Evolutionary conservation across 2,797 vertebrate genomes (phyloP).

Genomic region (Cyclopterus lumpus): DNA sequence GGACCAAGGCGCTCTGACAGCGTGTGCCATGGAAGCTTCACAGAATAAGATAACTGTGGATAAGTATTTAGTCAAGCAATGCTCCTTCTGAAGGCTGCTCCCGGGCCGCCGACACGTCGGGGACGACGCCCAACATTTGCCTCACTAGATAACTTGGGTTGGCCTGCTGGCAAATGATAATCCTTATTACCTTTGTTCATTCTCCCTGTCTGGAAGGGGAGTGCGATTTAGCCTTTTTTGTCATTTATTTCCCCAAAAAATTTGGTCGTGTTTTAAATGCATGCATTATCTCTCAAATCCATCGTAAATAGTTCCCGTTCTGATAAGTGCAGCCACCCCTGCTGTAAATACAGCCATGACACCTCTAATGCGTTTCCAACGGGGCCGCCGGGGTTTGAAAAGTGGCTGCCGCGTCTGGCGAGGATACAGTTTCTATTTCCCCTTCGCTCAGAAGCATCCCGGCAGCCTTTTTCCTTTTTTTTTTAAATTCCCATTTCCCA

Average conservation of each 20-base stretch:
- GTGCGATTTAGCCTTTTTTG: constrained; percentile 27
- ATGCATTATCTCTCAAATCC: constrained; percentile 58
- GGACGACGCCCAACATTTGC: constrained; percentile 44
- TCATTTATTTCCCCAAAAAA: neutral
- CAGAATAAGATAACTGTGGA: constrained; percentile 60
- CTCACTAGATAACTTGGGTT: neutral
- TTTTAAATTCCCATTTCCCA: constrained; percentile 62
- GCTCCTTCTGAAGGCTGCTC: constrained; percentile 50
- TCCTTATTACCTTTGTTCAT: constrained; percentile 25
- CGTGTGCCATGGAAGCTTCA: constrained; percentile 57
- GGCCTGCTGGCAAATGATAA: constrained; percentile 1
- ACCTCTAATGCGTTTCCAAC: constrained; percentile 64
- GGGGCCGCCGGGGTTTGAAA: constrained; percentile 52
- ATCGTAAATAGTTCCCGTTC: constrained; percentile 49
- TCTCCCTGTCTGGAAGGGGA: constrained; percentile 1
- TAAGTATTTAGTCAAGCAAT: constrained; percentile 65
- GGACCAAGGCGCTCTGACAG: constrained; percentile 61
- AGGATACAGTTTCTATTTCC: constrained; percentile 63
- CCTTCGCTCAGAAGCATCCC: constrained; percentile 55
- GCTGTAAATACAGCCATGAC: constrained; percentile 58
- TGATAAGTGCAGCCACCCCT: constrained; percentile 49
- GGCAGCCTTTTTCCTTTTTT: constrained; percentile 33
- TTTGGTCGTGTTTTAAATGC: constrained; percentile 29
- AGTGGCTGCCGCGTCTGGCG: constrained; percentile 56
- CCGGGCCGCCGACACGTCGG: constrained; percentile 33